Conservation (phyloP, 2,888 invertebrate genomes). For the Conomelus anceps region DNA sequence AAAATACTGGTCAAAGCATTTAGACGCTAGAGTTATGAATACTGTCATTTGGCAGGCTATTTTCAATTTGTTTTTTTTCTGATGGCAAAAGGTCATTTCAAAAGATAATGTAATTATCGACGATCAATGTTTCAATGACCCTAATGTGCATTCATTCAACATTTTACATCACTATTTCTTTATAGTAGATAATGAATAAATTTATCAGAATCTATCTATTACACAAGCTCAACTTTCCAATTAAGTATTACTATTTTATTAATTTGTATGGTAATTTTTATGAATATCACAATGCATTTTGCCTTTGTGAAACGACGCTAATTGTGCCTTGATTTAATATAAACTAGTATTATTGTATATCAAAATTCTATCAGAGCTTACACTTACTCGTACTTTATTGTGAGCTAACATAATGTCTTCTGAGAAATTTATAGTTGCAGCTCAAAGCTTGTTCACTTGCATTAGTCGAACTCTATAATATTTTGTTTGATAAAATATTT, state of each 20-base stretch:
- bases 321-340: too few relatives aligned
- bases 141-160: not conserved
- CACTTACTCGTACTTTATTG: too few relatives aligned
- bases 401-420: too few relatives aligned
- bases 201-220: not conserved
- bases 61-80: conserved; percentile 18
- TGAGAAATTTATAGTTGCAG: too few relatives aligned
- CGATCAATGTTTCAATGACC: not conserved
- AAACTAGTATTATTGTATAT: too few relatives aligned
- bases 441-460: too few relatives aligned
- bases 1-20: not conserved
- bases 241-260: not conserved
- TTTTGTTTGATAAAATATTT: too few relatives aligned
- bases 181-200: not conserved
- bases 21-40: not conserved
- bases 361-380: too few relatives aligned
- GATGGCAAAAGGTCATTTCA: not conserved
- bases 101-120: not conserved
- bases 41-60: not conserved
- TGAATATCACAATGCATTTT: not conserved
- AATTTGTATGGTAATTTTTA: not conserved
- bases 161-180: not conserved
- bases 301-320: too few relatives aligned
- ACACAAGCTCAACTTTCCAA: too few relatives aligned
- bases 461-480: too few relatives aligned